A percentile compares a stretch with the other conserved stretches of the same genome.
Evolutionary conservation across 2,797 vertebrate species (phyloP).

Genomic region (Ceryle rudis): DNA sequence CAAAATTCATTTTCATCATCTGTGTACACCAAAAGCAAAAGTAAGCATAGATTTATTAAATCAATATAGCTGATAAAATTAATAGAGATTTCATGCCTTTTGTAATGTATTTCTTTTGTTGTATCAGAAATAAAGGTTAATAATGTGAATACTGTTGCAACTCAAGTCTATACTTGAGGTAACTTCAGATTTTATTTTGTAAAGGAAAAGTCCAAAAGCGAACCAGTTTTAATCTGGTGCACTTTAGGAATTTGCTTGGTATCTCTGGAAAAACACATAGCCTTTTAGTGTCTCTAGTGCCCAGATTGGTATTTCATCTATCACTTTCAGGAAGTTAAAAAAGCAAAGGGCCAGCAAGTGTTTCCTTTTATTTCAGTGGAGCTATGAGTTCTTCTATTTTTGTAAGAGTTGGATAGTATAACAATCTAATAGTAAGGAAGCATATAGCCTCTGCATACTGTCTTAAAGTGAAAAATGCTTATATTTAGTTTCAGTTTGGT

Average conservation of each 20-base stretch:
- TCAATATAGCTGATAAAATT: background rate
- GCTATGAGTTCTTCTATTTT: background rate
- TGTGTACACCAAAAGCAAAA: background rate
- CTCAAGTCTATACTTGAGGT: background rate
- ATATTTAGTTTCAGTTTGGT: background rate
- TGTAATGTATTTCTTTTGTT: background rate
- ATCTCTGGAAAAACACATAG: background rate
- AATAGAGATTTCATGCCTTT: background rate
- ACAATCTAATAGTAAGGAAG: background rate
- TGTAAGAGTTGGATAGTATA: background rate
- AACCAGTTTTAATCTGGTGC: background rate
- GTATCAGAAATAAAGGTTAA: background rate
- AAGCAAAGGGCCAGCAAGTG: background rate
- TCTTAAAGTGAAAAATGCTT: background rate
- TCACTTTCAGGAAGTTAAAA: background rate
- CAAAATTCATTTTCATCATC: background rate
- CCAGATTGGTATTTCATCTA: background rate
- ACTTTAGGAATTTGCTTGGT: background rate
- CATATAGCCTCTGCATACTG: background rate
- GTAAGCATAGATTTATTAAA: background rate
- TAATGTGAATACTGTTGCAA: background rate
- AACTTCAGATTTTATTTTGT: background rate
- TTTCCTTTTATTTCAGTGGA: background rate
- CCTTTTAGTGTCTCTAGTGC: background rate
- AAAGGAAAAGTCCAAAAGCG: background rate